phyloP scores from a whole-genome alignment of 35 echinoderm and acorn worm species.

The Heliocidaris erythrogramma region DNA sequence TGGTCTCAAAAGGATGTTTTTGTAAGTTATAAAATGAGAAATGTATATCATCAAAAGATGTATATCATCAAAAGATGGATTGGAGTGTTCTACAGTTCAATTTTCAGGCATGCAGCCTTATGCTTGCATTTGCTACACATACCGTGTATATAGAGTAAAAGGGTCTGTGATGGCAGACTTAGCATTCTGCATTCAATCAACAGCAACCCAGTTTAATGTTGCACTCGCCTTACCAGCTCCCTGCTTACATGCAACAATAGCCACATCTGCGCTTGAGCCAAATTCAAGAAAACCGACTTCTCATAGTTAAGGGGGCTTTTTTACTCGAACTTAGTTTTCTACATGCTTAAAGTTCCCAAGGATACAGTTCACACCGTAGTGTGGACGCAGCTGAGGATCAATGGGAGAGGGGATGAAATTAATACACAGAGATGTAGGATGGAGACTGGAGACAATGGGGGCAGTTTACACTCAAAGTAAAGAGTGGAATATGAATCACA shows the following conservation, averaged over 20 bases:
- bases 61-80: no score
- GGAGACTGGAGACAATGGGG: not conserved
- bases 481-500: no score
- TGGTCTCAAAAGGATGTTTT: no score
- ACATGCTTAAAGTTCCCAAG: no score
- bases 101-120: not conserved
- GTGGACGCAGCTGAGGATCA: not conserved
- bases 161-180: not conserved
- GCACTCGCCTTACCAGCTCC: not conserved
- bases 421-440: not conserved
- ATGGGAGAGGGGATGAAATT: not conserved
- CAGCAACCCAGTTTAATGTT: not conserved
- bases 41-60: no score
- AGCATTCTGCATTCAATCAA: not conserved
- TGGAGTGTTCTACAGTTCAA: no score
- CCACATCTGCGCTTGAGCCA: not conserved
- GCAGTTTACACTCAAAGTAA: not conserved
- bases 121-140: not conserved
- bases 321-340: no score
- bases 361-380: not conserved
- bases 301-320: no score
- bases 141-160: not conserved
- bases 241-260: not conserved
- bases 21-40: no score
- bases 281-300: no score